Percentiles rank a stretch among this genome's conserved stretches.
Conservation (phyloP, 1,140 invertebrate genomes). For the Nixonia krombeini region DNA sequence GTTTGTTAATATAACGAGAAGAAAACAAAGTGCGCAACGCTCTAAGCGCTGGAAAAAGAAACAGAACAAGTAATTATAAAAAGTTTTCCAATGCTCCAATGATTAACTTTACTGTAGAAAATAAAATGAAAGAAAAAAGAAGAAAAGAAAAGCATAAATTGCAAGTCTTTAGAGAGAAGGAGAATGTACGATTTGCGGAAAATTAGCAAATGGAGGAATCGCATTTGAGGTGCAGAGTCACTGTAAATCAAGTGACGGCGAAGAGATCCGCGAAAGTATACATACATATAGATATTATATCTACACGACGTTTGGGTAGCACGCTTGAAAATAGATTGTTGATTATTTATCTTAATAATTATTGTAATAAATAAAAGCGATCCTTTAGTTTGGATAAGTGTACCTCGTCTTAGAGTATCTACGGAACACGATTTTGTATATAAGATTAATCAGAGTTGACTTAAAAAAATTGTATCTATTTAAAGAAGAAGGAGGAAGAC, state of each 20-base stretch:
- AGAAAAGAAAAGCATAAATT: no score
- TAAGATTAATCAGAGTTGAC: constrained; percentile 18
- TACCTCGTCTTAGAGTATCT: background rate
- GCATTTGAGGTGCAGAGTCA: constrained; percentile 1
- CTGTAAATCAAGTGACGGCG: constrained; percentile 2
- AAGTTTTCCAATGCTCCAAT: background rate
- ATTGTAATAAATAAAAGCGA: constrained; percentile 15
- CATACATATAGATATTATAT: background rate
- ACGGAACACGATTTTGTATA: constrained; percentile 22
- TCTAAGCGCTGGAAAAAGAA: no score
- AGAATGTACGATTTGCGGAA: background rate
- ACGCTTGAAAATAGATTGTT: constrained; percentile 33
- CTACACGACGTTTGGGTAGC: constrained; percentile 16
- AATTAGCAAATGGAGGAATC: no score
- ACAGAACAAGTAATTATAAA: background rate
- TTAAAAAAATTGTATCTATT: constrained; percentile 4
- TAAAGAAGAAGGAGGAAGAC: background rate
- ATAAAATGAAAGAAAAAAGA: no score
- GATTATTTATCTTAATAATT: constrained; percentile 29
- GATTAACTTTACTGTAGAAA: no score
- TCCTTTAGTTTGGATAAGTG: constrained; percentile 8
- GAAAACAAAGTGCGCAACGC: no score
- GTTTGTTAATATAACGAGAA: no score
- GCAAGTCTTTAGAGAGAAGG: no score
- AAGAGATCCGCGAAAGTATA: background rate